Evolutionary conservation across 2,888 invertebrate genomes (phyloP), one percentile per base, ranked within the genome.

Genomic region (Protodeltote pygarga): DNA sequence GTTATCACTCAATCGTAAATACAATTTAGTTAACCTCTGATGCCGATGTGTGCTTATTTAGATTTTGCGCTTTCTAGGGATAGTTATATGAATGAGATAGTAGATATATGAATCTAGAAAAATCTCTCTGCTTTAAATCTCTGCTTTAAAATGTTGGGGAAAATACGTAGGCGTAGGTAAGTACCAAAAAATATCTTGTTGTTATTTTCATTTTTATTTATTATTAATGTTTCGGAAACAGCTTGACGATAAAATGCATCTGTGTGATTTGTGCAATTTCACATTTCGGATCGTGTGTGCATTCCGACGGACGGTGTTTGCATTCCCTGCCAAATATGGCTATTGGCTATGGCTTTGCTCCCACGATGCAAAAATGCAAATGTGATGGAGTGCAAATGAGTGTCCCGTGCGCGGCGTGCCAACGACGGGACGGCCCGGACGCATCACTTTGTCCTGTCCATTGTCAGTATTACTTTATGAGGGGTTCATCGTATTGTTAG

Each of bases 321-420:
- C 59, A 51, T 55, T 62, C 60, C 11, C 46, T 65, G 45, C 65
- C 68, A 67, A 73, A 73, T 66, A 65, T 54, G 60, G 55, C 53
- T 51, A 59, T 57, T 39, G 35, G 28, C 28, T 59, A n/a, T n/a
- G n/a, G n/a, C 62, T 17, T 52, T 64, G 73, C 65, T 79, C 74
- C 71, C 81, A 77, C 79, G 77, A 68, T 75, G 75, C 75, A 75
- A 66, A 76, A 65, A 82, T 79, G 82, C 76, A 75, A 79, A 81
- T 81, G 59, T 53, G 65, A 74, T 67, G 55, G 62, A 73, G 75
- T 80, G 81, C 77, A 81, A 83, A 83, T 81, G 81, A 77, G 64
- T 27, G 58, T 39, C 49, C 50, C 76, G 75, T 75, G 80, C 60
- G 51, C 19, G 38, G 80, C 70, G 45, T 77, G 67, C 61, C 63